Percentiles rank a stretch among this genome's conserved stretches.
Evolutionary conservation across 2,797 vertebrate genomes (phyloP).

Genomic region (Tiaroga cobitis): DNA sequence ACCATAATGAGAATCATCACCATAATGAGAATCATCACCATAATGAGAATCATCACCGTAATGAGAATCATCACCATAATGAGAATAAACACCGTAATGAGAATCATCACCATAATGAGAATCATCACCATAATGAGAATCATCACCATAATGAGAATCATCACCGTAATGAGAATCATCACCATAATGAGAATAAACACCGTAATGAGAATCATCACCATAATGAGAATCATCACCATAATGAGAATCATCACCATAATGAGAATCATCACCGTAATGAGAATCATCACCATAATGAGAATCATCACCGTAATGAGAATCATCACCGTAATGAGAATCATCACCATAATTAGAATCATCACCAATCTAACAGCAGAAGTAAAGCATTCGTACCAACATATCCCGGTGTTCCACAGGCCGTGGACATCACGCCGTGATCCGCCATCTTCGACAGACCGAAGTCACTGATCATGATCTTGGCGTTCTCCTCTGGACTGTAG

Average conservation of each 20-base stretch:
- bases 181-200: too few relatives aligned
- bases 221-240: too few relatives aligned
- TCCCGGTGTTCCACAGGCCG: constrained; percentile 93
- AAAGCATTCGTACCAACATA: constrained; percentile 84
- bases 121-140: background rate
- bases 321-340: too few relatives aligned
- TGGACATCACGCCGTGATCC: constrained; percentile 91
- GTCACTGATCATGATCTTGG: constrained; percentile 97
- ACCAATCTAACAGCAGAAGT: background rate
- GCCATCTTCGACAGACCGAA: constrained; percentile 94
- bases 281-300: too few relatives aligned
- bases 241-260: background rate
- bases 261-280: background rate
- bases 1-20: too few relatives aligned
- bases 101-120: too few relatives aligned
- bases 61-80: background rate
- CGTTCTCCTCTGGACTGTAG: constrained; percentile 87
- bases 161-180: too few relatives aligned
- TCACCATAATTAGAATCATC: too few relatives aligned
- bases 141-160: too few relatives aligned
- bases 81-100: background rate
- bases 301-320: too few relatives aligned
- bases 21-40: background rate
- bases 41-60: too few relatives aligned
- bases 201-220: background rate